Percentiles rank a stretch among this genome's conserved stretches.
Conservation (phyloP, 2,888 invertebrate genomes). For the Ceriagrion tenellum region DNA sequence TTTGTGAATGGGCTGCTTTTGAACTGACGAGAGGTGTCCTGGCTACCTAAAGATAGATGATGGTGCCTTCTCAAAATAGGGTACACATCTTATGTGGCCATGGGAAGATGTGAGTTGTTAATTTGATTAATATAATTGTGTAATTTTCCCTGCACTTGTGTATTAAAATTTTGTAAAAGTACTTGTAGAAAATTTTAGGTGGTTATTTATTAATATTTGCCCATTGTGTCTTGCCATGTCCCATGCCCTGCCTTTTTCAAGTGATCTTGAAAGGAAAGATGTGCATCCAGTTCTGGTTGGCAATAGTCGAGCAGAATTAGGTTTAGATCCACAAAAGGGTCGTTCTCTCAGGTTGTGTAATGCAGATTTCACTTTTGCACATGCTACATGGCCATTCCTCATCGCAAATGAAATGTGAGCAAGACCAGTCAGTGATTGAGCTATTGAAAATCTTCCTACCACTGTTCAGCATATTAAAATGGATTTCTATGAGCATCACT, state of each 20-base stretch:
- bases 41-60: background rate
- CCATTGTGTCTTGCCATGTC: background rate
- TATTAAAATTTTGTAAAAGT: slow-evolving; percentile 62
- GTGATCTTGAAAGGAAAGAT: background rate
- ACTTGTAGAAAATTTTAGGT: slow-evolving; percentile 24
- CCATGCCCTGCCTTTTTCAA: background rate
- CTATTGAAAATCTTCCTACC: background rate
- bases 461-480: background rate
- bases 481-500: too few relatives aligned
- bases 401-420: background rate
- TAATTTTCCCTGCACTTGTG: slow-evolving; percentile 37
- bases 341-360: background rate
- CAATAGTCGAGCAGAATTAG: background rate
- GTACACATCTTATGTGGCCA: slow-evolving; percentile 14
- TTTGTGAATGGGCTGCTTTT: background rate
- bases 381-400: background rate
- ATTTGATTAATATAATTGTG: slow-evolving; percentile 34
- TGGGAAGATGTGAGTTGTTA: slow-evolving; percentile 29
- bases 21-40: background rate
- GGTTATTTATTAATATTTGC: background rate
- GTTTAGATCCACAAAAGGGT: background rate
- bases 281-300: background rate
- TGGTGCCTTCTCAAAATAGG: slow-evolving; percentile 16
- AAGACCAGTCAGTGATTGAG: background rate
- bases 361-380: background rate